Base-by-base conservation (phyloP, 2,797 vertebrate species). In the Sebastes vulpes region DNA sequence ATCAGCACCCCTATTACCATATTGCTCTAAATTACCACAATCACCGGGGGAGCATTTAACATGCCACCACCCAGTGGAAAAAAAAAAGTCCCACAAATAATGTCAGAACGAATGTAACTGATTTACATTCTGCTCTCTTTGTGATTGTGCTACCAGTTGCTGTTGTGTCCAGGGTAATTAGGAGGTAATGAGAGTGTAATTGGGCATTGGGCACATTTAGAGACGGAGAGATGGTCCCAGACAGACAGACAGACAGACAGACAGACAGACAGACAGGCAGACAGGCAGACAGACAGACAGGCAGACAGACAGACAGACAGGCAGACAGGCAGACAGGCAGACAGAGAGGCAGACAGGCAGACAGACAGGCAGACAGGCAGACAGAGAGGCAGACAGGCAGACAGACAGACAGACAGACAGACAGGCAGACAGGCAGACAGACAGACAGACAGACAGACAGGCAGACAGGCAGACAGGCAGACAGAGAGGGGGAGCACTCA, bases 181-280 rank as follows among this genome's bases (percentile, higher is more conserved):
- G 89, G 83, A 87, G 83, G 85, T 94, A 94, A 96, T 91, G 89
- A 93, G 81, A 83, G 84, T 79, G 85, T 95, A 94, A 95, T 93
- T 94, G 92, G 86, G 72, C 82, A 73, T 56, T 66, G 89, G 89
- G 89, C 89, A 70, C 77, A 72, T 90, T 87, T 71, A 79, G 72
- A 85, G 88, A 91, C 9, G 4, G 67, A 23, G 31, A 69, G 59
- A 84, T 12, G 6, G 38, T 32, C 42, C 56, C 11, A 71, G 72
- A 66, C 18, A 25, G 65, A 72, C 61, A 57, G 21, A 57, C 18
- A 71, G 75, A 29, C 21, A 7, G 42, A 67, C 2, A 25, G 6
- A 7, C 28, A 29, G 28, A 7, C 28, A 29, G 28, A 2, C 28
- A 26, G 63, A 53, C 57, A 71, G 82, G 1, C 26, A 26, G 25